Percentiles rank a stretch among this genome's conserved stretches.
These are phyloP conservation scores for Climacteris rufus DNA, from an alignment of 2,113 vertebrate genomes.

Conservation along the genomic window DNA sequence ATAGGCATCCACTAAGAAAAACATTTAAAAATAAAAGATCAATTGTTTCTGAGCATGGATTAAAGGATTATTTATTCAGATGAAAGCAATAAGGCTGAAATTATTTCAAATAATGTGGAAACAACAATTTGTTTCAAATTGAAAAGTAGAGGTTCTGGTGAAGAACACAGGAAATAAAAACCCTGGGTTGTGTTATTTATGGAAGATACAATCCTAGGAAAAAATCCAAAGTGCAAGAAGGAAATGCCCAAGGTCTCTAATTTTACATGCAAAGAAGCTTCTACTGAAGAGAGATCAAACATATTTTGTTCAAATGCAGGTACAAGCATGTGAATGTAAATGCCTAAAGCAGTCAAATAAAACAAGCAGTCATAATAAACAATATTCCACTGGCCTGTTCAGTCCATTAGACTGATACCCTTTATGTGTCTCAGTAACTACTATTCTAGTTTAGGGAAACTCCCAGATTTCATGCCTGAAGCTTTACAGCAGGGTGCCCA, in stretches of 20 bases:
- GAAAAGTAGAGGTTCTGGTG: background rate
- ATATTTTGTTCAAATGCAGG: background rate
- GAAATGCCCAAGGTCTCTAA: constrained; percentile 30
- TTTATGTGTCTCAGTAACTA: background rate
- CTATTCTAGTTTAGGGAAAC: background rate
- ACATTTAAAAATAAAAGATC: background rate
- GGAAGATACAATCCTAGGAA: constrained; percentile 22
- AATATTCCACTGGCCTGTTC: background rate
- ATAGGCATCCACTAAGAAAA: background rate
- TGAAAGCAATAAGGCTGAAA: constrained; percentile 50
- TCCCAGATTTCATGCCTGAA: background rate
- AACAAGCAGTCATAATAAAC: background rate
- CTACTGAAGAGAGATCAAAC: background rate
- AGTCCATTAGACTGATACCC: background rate
- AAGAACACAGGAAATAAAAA: constrained; percentile 2
- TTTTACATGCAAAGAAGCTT: constrained; percentile 11
- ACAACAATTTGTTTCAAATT: background rate
- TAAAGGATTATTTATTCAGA: constrained; percentile 65
- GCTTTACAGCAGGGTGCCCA: background rate
- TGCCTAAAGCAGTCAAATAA: background rate
- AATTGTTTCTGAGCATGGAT: constrained; percentile 8
- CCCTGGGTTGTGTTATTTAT: background rate
- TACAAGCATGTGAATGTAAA: background rate
- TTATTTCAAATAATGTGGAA: constrained; percentile 45
- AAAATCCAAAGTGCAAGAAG: constrained; percentile 17